Evolutionary conservation across 2,113 vertebrate species (phyloP).

Genomic region (Rhinolophus sinicus): DNA sequence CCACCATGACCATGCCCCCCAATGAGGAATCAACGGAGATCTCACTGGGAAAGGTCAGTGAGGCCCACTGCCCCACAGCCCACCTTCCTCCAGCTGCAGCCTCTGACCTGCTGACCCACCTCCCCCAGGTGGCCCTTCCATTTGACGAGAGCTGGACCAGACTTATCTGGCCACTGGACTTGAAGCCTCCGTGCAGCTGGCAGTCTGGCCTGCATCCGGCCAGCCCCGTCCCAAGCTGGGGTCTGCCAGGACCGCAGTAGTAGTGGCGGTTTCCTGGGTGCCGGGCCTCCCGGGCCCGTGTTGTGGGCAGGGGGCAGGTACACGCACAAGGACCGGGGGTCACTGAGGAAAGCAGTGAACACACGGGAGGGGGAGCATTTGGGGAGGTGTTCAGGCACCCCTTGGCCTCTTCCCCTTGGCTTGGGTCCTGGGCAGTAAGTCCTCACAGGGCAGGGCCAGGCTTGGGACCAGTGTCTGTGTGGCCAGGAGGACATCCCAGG

Average conservation of each 20-base stretch:
- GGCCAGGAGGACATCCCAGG: not conserved
- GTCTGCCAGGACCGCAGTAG: not conserved
- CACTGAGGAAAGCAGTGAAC: not conserved
- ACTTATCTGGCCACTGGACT: not conserved
- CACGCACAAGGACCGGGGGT: not conserved
- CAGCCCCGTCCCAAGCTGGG: not conserved
- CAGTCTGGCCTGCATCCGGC: not conserved
- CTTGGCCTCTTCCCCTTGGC: not conserved
- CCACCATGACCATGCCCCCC: accelerated
- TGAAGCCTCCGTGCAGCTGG: not conserved
- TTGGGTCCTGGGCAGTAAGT: not conserved
- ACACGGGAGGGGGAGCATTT: not conserved
- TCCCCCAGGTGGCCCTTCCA: not conserved
- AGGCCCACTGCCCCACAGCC: not conserved
- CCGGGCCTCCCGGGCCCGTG: not conserved
- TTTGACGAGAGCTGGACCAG: not conserved
- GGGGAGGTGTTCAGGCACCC: not conserved
- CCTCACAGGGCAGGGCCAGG: not conserved
- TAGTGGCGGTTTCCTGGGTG: not conserved
- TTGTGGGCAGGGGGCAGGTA: no score
- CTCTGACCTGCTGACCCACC: no score
- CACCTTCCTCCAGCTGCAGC: accelerated
- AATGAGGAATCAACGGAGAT: slow-evolving; percentile 77
- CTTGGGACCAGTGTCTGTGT: not conserved
- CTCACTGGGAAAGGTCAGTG: slow-evolving; percentile 85